Conservation (phyloP, 2,113 vertebrate genomes). For the Pedionomus torquatus region DNA sequence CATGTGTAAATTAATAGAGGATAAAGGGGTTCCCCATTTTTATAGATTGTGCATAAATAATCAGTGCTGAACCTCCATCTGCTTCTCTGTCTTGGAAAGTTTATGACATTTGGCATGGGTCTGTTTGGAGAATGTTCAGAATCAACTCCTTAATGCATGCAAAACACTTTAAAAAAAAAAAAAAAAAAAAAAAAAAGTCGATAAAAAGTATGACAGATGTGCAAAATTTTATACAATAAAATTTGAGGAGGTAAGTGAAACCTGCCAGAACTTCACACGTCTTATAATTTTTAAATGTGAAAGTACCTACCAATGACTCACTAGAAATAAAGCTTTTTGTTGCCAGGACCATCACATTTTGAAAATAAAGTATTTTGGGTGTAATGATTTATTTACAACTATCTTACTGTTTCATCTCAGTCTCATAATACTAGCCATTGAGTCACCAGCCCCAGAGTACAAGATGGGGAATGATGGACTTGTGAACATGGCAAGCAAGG, state of each 20-base stretch:
- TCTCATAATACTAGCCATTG: neutral
- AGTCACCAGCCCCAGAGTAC: neutral
- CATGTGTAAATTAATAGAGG: neutral
- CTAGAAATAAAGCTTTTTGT: neutral
- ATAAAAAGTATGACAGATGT: conserved; percentile 29
- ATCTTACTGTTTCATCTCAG: neutral
- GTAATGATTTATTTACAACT: neutral
- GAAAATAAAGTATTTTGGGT: conserved; percentile 10
- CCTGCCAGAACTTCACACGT: neutral
- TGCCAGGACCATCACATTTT: neutral
- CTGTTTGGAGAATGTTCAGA: neutral
- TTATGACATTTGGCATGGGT: neutral
- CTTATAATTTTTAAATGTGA: neutral
- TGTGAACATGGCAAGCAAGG: neutral
- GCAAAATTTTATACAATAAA: neutral
- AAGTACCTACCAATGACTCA: neutral
- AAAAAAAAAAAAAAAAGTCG: neutral
- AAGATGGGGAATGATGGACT: neutral
- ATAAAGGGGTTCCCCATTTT: neutral
- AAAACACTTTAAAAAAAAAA: neutral
- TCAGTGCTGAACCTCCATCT: neutral
- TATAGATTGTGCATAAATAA: neutral
- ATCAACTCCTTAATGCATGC: neutral
- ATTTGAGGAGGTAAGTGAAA: neutral
- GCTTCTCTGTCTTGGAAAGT: neutral